Evolutionary conservation across 92 coral and sea anemone genomes (phyloP), one percentile per base, ranked within the genome.

Genomic region (Parazoanthus atlanticus): DNA sequence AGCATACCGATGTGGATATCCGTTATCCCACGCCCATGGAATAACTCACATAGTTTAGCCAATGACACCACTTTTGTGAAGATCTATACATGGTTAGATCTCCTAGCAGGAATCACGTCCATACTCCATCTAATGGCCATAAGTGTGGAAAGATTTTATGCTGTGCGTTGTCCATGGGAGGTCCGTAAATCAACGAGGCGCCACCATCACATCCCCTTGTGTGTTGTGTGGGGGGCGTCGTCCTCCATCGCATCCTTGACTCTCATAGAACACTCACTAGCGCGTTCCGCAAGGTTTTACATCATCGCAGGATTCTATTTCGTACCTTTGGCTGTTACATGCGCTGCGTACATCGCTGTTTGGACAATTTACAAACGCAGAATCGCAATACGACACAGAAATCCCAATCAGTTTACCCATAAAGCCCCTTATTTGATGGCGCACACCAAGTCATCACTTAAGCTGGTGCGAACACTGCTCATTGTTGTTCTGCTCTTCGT

Each of bases 1-100:
- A 90, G 95, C 78, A 89, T 92, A 43, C 97, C 97, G 15, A 90
- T 94, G 84, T 94, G 96, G 49, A 46, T 46, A 95, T 76, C 90
- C 16, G 32, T 86, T 10, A 73, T 73, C 2, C 33, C 77, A 73
- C 43, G 38, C 38, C 11, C 23, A 32, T 15, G 77, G 58, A 52
- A 13, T 52, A 52, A 52, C 19, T 52, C 19, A 52, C 17, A 52
- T 4, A 15, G 25, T 73, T 3, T 73, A 32, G 31, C 77, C 77
- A 73, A 31, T 1, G 77, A 17, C 8, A 19, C 79, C 16, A 34
- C 26, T 17, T 38, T 75, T 5, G 28, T 75, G 79, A 75, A 32
- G 26, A 34, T 34, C 49, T 36, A 75, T 41, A 75, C 11, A 3
- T 75, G 49, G 46, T 23, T 36, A 21, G 79, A 75, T 75, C 43